Evolutionary conservation across 2,888 invertebrate species (phyloP), one percentile per base, ranked within the genome.

Genomic region (Stenotaenia linearis): DNA sequence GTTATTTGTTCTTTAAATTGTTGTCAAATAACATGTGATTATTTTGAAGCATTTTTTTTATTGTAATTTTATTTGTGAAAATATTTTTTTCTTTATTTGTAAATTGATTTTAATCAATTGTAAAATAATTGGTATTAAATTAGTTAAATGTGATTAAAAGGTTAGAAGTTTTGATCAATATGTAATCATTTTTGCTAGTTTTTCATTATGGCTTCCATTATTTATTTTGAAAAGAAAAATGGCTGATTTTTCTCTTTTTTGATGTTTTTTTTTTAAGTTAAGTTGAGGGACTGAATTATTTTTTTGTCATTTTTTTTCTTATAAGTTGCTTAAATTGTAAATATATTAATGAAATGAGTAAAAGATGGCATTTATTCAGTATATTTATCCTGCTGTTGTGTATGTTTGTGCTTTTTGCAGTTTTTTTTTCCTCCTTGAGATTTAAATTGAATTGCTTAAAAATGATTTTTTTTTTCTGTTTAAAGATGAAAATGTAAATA

Each of bases 401-500:
- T 69, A 69, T 69, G 69, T 69, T 56, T 28, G 69, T 69, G 69
- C 69, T 69, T 28, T 56, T 69, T 69, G 69, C 69, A 69, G 28
- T 69, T 69, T 69, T 69, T 28, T 1, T 69, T 4, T 23, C 18
- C 7, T 50, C 18, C 7, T 18, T 50, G 7, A 18, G 21, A 18
- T 50, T 50, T 32, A 32, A 6, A 6, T 32, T 32, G 32, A 4
- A 32, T 32, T 32, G n/a, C n/a, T 40, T 18, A n/a, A 28, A 28
- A 69, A 28, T 15, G 0, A 69, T 1, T 6, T 69, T 69, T 25
- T 69, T 28, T 28, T 6, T 15, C n/a, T 69, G 7, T 1, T 69
- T 23, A n/a, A 69, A 69, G 25, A 7, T 7, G n/a, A 69, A 69
- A 2, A 12, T 69, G 69, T 69, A 69, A 69, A 69, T 69, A 69